Percentiles rank a stretch among this genome's conserved stretches.
Evolutionary conservation across 2,888 invertebrate genomes (phyloP).

Genomic region (Acrobasis suavella): DNA sequence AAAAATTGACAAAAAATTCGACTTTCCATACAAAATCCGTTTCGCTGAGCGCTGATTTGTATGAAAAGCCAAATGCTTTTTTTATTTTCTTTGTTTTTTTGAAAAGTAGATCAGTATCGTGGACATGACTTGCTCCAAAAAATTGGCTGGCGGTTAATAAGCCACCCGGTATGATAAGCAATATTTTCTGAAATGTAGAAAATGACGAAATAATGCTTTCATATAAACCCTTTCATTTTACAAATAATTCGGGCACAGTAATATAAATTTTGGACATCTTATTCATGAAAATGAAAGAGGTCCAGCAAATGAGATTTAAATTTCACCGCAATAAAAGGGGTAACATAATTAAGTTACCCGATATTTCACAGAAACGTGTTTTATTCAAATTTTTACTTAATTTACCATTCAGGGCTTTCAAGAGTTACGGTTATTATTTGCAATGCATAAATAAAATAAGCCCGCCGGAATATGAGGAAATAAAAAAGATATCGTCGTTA

Average conservation of each 20-base stretch:
- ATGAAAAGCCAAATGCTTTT: no score
- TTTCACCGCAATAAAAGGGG: conserved; percentile 13
- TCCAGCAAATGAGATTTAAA: conserved; percentile 29
- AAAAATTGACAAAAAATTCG: no score
- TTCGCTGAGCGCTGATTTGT: no score
- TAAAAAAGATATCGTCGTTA: no score
- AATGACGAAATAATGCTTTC: no score
- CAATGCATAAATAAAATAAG: neutral
- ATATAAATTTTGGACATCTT: conserved; percentile 38
- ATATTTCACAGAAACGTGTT: conserved; percentile 8
- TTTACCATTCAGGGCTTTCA: conserved; percentile 1
- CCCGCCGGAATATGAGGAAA: no score
- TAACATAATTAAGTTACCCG: conserved; percentile 7
- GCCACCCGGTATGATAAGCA: neutral
- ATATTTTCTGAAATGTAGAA: neutral
- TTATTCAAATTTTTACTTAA: conserved; percentile 3
- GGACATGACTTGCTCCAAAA: no score
- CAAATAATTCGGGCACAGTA: neutral
- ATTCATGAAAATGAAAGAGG: conserved; percentile 41
- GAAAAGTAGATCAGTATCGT: no score
- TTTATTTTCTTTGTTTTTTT: no score
- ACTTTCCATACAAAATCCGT: no score
- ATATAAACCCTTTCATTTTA: no score
- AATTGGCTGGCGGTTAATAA: no score
- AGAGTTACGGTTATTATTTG: neutral